Conservation (phyloP, 2,797 vertebrate genomes). For the Tapirus indicus region DNA sequence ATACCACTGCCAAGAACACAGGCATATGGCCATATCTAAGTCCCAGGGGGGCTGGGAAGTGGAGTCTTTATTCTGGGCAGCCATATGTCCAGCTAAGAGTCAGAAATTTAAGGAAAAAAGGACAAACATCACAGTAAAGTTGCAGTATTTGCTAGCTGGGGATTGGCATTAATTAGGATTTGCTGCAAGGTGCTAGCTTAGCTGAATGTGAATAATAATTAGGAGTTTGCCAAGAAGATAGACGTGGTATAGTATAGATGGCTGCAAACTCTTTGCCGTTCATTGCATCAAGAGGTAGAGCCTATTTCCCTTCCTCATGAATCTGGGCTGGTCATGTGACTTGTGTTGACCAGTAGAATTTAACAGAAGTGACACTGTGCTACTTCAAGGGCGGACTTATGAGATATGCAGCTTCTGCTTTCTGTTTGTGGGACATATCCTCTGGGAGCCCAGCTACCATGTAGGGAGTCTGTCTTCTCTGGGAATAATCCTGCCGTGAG, state of each 20-base stretch:
- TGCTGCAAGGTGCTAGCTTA: background rate
- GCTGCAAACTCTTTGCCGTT: background rate
- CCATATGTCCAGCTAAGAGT: background rate
- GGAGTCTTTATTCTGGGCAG: background rate
- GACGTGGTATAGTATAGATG: background rate
- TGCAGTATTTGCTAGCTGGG: background rate
- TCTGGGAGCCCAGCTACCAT: background rate
- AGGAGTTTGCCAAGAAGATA: background rate
- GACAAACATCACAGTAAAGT: background rate
- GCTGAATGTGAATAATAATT: background rate
- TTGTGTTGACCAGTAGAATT: background rate
- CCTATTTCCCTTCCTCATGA: background rate
- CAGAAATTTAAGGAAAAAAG: slow-evolving; percentile 1
- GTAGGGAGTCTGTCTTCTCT: background rate
- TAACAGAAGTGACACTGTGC: background rate
- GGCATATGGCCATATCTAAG: background rate
- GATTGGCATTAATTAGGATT: background rate
- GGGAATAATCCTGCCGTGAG: background rate
- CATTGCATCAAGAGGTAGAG: background rate
- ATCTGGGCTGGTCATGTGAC: background rate
- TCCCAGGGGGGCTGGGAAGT: background rate
- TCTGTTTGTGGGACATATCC: background rate
- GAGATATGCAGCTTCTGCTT: background rate
- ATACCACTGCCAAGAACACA: background rate
- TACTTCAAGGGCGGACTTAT: background rate